Percentiles rank a stretch among this genome's conserved stretches.
phyloP scores from a whole-genome alignment of 2,797 vertebrate genomes.

The Phaenicophaeus curvirostris region DNA sequence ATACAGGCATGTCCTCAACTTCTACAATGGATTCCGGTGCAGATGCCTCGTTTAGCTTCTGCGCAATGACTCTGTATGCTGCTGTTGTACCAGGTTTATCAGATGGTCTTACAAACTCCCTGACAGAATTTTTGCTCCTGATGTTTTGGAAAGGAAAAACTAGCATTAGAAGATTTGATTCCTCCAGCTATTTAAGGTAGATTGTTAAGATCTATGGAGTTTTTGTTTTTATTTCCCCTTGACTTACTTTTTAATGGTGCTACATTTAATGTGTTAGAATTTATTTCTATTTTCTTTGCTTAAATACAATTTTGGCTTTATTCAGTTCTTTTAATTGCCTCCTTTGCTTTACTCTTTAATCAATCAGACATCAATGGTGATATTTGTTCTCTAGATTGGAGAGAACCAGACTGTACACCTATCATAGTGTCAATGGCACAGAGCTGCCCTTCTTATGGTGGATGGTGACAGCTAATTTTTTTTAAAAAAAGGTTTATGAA shows the following conservation, averaged over 20 bases:
- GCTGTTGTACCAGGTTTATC: neutral
- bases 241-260: neutral
- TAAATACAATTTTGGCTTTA: neutral
- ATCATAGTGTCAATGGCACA: neutral
- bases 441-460: neutral
- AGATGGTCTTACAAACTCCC: neutral
- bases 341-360: neutral
- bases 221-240: neutral
- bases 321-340: neutral
- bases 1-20: neutral
- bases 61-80: neutral
- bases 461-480: neutral
- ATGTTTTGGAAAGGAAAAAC: neutral
- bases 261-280: neutral
- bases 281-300: neutral
- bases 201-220: neutral
- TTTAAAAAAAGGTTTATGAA: neutral
- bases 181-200: neutral
- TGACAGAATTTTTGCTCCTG: neutral
- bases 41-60: neutral
- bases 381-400: neutral
- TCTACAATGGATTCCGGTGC: neutral
- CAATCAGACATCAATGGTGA: neutral
- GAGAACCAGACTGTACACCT: neutral
- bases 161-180: neutral